A percentile compares a stretch with the other conserved stretches of the same genome.
These are phyloP conservation scores for Vimba vimba DNA, from an alignment of 2,113 vertebrate genomes.

Conservation along the genomic window DNA sequence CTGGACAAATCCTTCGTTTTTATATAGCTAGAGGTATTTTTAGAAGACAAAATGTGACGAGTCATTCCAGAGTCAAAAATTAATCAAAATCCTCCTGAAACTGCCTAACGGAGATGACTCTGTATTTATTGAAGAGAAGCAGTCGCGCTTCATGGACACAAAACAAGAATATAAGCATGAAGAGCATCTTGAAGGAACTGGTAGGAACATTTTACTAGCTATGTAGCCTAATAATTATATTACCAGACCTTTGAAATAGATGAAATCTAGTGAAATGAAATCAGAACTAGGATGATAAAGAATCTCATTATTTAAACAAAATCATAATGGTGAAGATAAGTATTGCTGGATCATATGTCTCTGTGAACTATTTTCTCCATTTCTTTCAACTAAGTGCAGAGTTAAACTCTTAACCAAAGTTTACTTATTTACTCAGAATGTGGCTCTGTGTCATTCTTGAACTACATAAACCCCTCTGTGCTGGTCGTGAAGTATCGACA, in stretches of 20 bases:
- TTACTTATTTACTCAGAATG: background rate
- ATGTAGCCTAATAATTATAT: background rate
- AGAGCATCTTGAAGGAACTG: slow-evolving; percentile 65
- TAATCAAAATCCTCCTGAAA: slow-evolving; percentile 43
- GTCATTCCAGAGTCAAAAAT: slow-evolving; percentile 50
- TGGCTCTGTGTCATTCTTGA: background rate
- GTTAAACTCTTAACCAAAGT: background rate
- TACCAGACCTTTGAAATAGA: background rate
- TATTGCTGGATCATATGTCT: background rate
- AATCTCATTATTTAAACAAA: background rate
- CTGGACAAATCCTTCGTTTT: background rate
- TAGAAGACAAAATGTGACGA: background rate
- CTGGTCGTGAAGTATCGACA: background rate
- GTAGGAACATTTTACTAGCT: slow-evolving; percentile 57
- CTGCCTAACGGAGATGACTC: slow-evolving; percentile 48
- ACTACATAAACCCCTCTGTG: background rate
- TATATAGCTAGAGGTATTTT: background rate
- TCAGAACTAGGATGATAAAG: background rate
- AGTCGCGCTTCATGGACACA: background rate
- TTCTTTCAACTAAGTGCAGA: background rate
- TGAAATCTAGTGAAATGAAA: background rate
- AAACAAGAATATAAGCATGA: slow-evolving; percentile 62
- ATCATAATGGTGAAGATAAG: background rate
- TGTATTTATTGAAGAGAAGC: background rate
- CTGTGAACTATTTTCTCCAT: background rate